Conservation (phyloP, 2,113 vertebrate species). For the Thinocorus orbignyianus region DNA sequence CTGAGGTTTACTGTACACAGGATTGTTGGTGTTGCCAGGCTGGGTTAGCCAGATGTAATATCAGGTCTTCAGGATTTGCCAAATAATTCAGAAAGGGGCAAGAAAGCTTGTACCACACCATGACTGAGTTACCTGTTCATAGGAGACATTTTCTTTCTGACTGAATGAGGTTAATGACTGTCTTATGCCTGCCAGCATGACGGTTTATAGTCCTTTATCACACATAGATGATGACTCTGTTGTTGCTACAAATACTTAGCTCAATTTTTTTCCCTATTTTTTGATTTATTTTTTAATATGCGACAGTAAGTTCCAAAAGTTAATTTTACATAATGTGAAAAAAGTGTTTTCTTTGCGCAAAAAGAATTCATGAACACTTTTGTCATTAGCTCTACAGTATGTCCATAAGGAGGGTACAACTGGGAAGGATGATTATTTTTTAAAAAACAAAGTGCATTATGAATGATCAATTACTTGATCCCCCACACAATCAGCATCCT, state of each 20-base stretch:
- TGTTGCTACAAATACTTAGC: background rate
- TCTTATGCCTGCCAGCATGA: background rate
- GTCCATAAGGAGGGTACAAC: background rate
- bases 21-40: background rate
- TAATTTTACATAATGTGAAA: background rate
- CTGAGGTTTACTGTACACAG: background rate
- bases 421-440: background rate
- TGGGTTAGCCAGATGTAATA: background rate
- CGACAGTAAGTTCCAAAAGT: background rate
- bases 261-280: background rate
- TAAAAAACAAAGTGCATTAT: background rate
- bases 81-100: background rate
- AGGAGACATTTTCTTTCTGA: slow-evolving; percentile 23
- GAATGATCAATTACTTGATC: background rate
- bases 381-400: background rate
- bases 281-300: background rate
- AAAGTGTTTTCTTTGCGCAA: background rate
- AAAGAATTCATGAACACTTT: background rate
- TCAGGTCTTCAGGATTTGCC: background rate
- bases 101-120: background rate
- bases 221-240: background rate
- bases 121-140: background rate
- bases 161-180: slow-evolving; percentile 54
- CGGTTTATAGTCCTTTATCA: slow-evolving; percentile 30
- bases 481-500: slow-evolving; percentile 1